Evolutionary conservation across 2,113 vertebrate species (phyloP), one percentile per base, ranked within the genome.

Genomic region (Micronisus gabar): DNA sequence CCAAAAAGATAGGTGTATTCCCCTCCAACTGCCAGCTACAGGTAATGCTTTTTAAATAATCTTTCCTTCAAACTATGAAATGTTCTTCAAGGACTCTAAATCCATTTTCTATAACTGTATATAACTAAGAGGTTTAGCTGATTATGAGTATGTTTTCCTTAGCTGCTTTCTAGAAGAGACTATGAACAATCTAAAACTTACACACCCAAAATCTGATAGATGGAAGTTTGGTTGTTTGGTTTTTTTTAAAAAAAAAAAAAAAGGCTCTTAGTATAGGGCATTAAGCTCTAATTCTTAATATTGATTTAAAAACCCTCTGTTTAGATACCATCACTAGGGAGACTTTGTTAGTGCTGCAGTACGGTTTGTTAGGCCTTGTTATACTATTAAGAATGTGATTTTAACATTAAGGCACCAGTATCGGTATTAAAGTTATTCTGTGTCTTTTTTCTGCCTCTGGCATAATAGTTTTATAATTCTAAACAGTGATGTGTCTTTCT

Each of bases 281-380:
- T 98, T 98, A 98, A 94, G 78, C 50, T 92, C 65, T 98, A 97
- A 98, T 98, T 98, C 94, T 91, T 97, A 83, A 91, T 97, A 95
- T 87, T 97, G 94, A 98, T 84, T 94, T 43, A 96, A 97, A 80
- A 90, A 76, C 79, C 52, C 43, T 94, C 67, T 96, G 63, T 97
- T 97, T 95, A 71, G 9, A 21, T 92, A 66, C 91, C 84, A 62
- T 95, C 61, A 59, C 84, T 59, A 70, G 38, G 92, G 86, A 98
- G 95, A 93, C 41, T 73, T 92, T 94, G 66, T 81, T 75, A 21
- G 36, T 47, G 53, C 55, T 43, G 52, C 61, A n/a, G 7, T 29
- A 12, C 61, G 26, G n/a, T 90, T 97, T 97, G 66, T 97, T 96
- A 97, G 93, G 68, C 70, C 90, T 97, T 97, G 62, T 94, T 97